Conservation (phyloP, 1,140 invertebrate genomes). For the Heterodera carotae region DNA sequence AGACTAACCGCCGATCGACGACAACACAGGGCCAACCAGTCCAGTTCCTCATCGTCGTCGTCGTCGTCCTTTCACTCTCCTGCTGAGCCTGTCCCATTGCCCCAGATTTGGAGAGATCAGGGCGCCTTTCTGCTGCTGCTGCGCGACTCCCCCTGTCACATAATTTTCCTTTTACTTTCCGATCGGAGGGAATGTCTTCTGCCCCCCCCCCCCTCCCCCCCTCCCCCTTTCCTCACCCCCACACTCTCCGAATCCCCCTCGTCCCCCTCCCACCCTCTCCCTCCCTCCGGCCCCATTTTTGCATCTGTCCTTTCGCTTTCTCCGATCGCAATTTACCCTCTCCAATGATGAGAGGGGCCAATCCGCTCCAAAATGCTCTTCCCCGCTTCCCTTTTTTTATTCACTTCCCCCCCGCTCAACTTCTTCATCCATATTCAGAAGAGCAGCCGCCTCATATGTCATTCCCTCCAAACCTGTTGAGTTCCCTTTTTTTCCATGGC, state of each 20-base stretch:
- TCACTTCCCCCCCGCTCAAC: not conserved
- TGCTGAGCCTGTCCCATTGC: not conserved
- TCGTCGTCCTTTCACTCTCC: not conserved
- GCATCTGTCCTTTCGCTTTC: not conserved
- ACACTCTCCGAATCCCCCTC: too few species aligned
- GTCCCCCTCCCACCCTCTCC: too few species aligned
- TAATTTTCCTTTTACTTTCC: not conserved
- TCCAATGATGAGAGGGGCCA: not conserved
- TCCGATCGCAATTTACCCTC: not conserved
- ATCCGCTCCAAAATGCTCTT: not conserved
- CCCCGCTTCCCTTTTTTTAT: not conserved
- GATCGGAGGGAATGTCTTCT: not conserved
- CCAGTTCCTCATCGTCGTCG: not conserved
- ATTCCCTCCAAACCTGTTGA: not conserved
- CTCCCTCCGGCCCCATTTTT: too few species aligned
- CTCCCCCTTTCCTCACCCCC: too few species aligned
- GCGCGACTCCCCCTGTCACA: not conserved
- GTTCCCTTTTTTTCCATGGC: not conserved
- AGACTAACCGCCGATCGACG: not conserved
- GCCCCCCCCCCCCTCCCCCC: too few species aligned
- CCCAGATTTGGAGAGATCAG: not conserved
- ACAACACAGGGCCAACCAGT: not conserved
- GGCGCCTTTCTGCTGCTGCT: not conserved
- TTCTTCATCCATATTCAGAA: not conserved
- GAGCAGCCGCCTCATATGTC: not conserved